Evolutionary conservation across 2,113 vertebrate genomes (phyloP).

Genomic region (Pangasianodon gigas): DNA sequence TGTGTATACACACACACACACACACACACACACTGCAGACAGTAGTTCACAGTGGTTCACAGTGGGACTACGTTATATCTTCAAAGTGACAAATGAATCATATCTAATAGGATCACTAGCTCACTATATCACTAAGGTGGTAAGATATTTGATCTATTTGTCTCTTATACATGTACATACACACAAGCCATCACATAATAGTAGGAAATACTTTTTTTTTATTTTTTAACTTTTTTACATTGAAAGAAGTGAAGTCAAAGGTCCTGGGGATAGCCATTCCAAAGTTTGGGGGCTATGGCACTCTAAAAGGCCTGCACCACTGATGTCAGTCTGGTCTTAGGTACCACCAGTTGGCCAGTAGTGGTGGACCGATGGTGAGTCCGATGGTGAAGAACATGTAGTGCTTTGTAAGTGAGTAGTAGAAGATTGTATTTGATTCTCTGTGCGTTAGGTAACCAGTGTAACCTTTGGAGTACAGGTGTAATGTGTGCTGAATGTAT

Average conservation of each 20-base stretch:
- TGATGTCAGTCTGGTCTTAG: neutral
- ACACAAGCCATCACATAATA: neutral
- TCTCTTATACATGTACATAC: neutral
- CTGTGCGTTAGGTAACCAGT: neutral
- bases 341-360: neutral
- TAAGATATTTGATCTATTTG: neutral
- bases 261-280: neutral
- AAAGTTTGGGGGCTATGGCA: neutral
- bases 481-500: neutral
- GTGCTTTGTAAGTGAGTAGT: neutral
- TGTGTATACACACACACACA: conserved; percentile 35
- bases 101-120: neutral
- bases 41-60: conserved; percentile 33
- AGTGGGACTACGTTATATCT: conserved; percentile 53
- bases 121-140: neutral
- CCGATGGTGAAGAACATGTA: neutral
- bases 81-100: conserved; percentile 48
- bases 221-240: neutral
- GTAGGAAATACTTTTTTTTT: neutral
- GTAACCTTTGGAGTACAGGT: neutral
- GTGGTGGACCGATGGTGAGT: neutral
- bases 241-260: neutral
- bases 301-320: neutral
- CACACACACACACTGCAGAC: conserved; percentile 19
- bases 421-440: neutral